Conservation (phyloP, 1,140 invertebrate species). For the Papilio polyxenes region DNA sequence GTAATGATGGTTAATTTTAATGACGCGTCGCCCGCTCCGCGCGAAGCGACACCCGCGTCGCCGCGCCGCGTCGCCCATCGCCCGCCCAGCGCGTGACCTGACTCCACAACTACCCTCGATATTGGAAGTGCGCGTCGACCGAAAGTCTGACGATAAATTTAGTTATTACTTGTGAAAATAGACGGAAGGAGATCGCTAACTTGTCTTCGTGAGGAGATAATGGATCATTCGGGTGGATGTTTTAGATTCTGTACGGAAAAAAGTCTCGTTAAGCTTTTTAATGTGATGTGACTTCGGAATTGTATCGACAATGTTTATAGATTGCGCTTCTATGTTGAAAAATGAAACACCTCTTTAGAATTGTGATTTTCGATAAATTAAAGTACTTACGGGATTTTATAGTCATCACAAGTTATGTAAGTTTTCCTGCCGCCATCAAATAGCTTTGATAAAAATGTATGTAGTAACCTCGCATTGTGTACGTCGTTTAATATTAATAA, state of each 20-base stretch:
- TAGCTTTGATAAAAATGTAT: constrained; percentile 1
- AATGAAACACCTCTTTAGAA: background rate
- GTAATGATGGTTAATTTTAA: constrained; percentile 81
- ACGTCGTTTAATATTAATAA: constrained; percentile 13
- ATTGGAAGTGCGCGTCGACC: constrained; percentile 75
- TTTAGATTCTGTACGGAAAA: constrained; percentile 74
- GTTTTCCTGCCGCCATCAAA: background rate
- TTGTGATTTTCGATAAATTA: background rate
- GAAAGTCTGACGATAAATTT: constrained; percentile 80
- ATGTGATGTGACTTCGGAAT: constrained; percentile 71
- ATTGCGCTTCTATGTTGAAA: constrained; percentile 39
- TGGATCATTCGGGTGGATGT: constrained; percentile 77
- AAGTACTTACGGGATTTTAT: background rate
- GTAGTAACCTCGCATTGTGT: background rate
- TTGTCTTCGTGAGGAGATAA: constrained; percentile 79
- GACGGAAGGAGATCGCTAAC: constrained; percentile 80
- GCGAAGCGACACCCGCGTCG: constrained; percentile 57
- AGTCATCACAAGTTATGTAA: background rate
- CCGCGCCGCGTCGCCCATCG: constrained; percentile 46
- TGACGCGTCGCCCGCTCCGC: constrained; percentile 68
- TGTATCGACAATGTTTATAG: constrained; percentile 56
- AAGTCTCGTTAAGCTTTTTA: constrained; percentile 74
- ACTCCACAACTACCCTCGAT: constrained; percentile 66
- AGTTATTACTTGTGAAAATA: constrained; percentile 81
- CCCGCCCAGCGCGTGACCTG: constrained; percentile 67